Evolutionary conservation across 2,113 vertebrate species (phyloP).

Genomic region (Irena cyanogastra): DNA sequence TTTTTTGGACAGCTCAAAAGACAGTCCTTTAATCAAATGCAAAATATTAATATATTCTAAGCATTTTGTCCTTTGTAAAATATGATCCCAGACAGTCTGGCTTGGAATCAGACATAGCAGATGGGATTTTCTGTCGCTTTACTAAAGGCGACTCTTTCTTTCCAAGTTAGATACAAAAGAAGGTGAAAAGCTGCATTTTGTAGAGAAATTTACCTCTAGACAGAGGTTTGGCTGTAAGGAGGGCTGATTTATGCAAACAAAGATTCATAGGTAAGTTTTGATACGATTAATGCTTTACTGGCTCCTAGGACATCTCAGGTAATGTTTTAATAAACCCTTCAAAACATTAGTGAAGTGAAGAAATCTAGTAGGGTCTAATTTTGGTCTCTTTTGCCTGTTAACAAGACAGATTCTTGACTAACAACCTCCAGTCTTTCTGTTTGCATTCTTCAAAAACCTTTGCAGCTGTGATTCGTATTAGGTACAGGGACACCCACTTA

Average conservation of each 20-base stretch:
- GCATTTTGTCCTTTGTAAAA: constrained; percentile 40
- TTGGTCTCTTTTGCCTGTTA: constrained; percentile 11
- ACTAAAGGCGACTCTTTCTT: neutral
- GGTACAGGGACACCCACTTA: constrained; percentile 3
- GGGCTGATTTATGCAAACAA: neutral
- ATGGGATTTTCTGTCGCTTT: constrained; percentile 44
- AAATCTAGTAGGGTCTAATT: constrained; percentile 29
- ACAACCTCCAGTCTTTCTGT: constrained; percentile 28
- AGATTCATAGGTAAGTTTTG: neutral
- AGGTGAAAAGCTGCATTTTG: neutral
- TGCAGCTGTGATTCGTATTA: constrained; percentile 21
- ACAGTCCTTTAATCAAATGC: constrained; percentile 17
- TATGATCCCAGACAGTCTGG: constrained; percentile 10
- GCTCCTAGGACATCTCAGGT: neutral
- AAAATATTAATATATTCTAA: constrained; percentile 31
- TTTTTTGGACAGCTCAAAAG: neutral
- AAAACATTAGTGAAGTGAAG: neutral
- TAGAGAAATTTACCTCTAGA: neutral
- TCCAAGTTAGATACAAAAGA: constrained; percentile 21
- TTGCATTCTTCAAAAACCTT: constrained; percentile 9
- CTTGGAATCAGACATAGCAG: constrained; percentile 31
- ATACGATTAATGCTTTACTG: neutral
- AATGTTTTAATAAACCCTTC: neutral
- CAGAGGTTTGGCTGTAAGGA: neutral
- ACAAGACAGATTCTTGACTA: constrained; percentile 13